Evolutionary conservation across 2,113 vertebrate genomes (phyloP).

Genomic region (Mustelus asterias): DNA sequence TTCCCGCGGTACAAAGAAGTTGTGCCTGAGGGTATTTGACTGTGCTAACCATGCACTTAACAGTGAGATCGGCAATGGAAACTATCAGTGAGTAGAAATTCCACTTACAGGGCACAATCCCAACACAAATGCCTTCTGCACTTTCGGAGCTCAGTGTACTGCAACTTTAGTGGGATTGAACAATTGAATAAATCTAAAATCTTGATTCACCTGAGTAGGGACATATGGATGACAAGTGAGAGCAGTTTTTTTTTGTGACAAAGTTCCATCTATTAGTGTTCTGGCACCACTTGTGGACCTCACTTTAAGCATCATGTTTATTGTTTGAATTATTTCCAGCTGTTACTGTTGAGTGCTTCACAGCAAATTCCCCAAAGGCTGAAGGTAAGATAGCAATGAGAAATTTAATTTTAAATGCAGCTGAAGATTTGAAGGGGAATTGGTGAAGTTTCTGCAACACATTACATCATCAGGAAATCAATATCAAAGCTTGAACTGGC

Average conservation of each 20-base stretch:
- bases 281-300: background rate
- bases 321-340: slow-evolving; percentile 8
- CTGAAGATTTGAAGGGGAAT: background rate
- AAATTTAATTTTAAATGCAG: background rate
- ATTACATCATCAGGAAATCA: slow-evolving; percentile 13
- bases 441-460: background rate
- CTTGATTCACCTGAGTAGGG: background rate
- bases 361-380: background rate
- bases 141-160: background rate
- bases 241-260: background rate
- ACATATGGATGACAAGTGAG: background rate
- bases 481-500: background rate
- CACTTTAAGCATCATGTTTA: background rate
- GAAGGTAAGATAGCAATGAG: background rate
- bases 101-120: background rate
- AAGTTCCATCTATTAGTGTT: background rate
- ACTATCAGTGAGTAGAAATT: background rate
- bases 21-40: background rate
- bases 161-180: background rate
- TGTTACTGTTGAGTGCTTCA: background rate
- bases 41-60: background rate
- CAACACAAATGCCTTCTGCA: background rate
- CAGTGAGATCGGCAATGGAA: background rate
- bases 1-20: too few species aligned
- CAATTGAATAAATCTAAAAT: background rate